These are phyloP conservation scores for Dicycla oo DNA, from an alignment of 2,888 invertebrate genomes.

Conservation along the genomic window DNA sequence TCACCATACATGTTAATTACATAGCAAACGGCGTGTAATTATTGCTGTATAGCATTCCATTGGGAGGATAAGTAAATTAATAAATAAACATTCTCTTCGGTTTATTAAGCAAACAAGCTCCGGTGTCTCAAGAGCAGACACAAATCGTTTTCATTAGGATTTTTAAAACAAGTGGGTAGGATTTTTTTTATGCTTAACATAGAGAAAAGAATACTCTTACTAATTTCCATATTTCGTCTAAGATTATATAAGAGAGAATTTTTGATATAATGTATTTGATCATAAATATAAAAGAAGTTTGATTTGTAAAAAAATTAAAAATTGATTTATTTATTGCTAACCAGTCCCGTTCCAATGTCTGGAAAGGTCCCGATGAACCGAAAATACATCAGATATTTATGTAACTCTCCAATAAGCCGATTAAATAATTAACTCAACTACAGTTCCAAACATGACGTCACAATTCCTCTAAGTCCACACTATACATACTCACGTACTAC, in stretches of 20 bases:
- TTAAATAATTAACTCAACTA: constrained; percentile 34
- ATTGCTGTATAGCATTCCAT: too few species aligned
- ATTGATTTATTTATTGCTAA: neutral
- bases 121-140: too few species aligned
- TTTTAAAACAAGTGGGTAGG: neutral
- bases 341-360: neutral
- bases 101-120: neutral
- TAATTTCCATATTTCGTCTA: neutral
- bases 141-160: neutral
- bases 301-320: neutral
- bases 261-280: too few species aligned
- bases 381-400: constrained; percentile 1
- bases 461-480: constrained; percentile 32
- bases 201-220: neutral
- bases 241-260: too few species aligned
- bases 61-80: too few species aligned
- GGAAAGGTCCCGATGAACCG: neutral
- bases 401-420: constrained; percentile 25
- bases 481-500: constrained; percentile 13
- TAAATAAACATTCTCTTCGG: neutral
- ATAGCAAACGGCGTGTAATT: too few species aligned
- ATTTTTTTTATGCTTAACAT: neutral
- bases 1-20: too few species aligned
- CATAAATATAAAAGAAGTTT: neutral
- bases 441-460: constrained; percentile 20